phyloP scores from a whole-genome alignment of 1,140 invertebrate species.

The Campoletis sonorensis region DNA sequence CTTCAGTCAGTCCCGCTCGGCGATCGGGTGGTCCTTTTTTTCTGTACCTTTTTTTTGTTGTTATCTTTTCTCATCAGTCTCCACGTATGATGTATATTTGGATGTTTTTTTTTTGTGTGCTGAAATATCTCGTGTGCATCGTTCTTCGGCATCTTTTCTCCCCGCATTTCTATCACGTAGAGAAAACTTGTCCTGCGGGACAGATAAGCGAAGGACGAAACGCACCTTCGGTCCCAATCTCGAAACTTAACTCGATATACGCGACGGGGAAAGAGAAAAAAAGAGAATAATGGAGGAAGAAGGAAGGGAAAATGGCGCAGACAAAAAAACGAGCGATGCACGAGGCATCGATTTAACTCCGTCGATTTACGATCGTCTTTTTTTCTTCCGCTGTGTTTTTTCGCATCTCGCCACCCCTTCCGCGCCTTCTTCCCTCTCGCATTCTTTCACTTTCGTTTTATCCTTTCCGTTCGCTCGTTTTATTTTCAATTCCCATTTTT shows the following conservation, averaged over 20 bases:
- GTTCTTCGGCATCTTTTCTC: not conserved
- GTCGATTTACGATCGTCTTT: conserved; percentile 42
- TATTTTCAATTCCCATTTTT: not conserved
- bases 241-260: conserved; percentile 40
- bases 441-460: not conserved
- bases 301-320: conserved; percentile 1
- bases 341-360: conserved; percentile 42
- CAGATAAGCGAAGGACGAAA: conserved; percentile 35
- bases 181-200: conserved; percentile 41
- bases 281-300: conserved; percentile 17
- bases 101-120: too few relatives aligned
- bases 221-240: conserved; percentile 35
- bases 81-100: too few relatives aligned
- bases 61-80: too few relatives aligned
- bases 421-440: not conserved
- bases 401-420: too few relatives aligned
- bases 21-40: too few relatives aligned
- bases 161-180: conserved; percentile 29
- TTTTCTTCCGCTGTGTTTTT: not conserved
- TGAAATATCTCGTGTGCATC: not conserved
- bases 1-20: too few relatives aligned
- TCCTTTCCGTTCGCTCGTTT: not conserved
- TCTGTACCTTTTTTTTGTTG: too few relatives aligned
- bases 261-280: not conserved
- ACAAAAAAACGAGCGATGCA: not conserved